Base-by-base conservation (phyloP, 2,113 vertebrate species). In the Mugil cephalus region DNA sequence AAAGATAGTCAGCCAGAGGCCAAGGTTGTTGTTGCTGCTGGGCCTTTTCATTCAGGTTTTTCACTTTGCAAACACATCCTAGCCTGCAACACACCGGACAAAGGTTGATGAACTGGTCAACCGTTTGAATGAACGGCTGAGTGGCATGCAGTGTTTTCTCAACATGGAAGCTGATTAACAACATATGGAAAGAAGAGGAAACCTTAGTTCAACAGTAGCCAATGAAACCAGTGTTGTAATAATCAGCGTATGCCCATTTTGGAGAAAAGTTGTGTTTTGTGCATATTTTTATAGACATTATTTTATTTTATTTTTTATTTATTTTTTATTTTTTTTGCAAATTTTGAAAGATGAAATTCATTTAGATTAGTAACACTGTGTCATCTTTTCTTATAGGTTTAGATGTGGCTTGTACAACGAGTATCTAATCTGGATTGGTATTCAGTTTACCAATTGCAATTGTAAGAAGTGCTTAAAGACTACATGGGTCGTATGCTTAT, bases 21-120 rank as follows among this genome's bases (percentile, higher is more conserved):
- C 92, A 94, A 93, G 93, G 94, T 89, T 93, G 87, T 88, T 90
- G 74, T 90, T 92, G 75, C 86, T 81, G 74, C 60, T 77, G 66
- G 72, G 43, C 58, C 75, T 86, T 83, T 91, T 90, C 91, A 92
- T 91, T 93, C 79, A 92, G 86, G 17, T 87, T 92, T 87, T 90
- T 79, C 43, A 60, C 90, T 91, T 63, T 80, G 88, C 88, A 94
- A 93, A 93, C 89, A 93, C 80, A 72, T 74, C 64, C 61, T 82
- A 80, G 51, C 75, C 74, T 79, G 65, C 60, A 64, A 53, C 70
- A 52, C 74, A 48, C 51, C 70, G 92, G 82, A 83, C 93, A 94
- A 94, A 94, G 93, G 92, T 94, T 85, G 75, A 72, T 81, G 79
- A 91, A 87, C 81, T 7, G 42, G 9, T 47, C 18, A 1, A 58